Conservation (phyloP, 2,888 invertebrate genomes). For the Hartigia nigra region DNA sequence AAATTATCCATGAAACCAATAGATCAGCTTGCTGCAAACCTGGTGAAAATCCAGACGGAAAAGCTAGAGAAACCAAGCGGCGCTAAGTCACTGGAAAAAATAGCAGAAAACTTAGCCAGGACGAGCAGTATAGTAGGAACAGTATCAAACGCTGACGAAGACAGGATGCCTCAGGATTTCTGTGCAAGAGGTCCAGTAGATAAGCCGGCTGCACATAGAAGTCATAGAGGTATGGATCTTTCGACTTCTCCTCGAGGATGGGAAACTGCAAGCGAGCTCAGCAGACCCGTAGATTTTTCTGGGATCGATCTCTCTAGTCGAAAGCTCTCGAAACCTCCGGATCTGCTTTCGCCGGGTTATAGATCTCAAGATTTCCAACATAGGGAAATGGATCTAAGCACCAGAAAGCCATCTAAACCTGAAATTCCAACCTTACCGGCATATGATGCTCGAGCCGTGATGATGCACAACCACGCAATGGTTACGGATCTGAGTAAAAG, state of each 20-base stretch:
- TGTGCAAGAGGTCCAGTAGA: conserved; percentile 33
- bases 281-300: conserved; percentile 57
- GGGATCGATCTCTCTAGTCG: conserved; percentile 62
- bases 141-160: conserved; percentile 25
- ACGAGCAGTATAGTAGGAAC: conserved; percentile 36
- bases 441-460: conserved; percentile 55
- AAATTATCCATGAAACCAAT: conserved; percentile 59
- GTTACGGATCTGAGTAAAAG: conserved; percentile 61
- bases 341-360: conserved; percentile 39
- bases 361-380: conserved; percentile 55
- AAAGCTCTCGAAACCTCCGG: conserved; percentile 44
- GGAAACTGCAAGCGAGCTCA: conserved; percentile 50
- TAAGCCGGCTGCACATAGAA: conserved; percentile 22
- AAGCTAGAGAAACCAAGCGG: conserved; percentile 52
- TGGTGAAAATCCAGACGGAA: conserved; percentile 56
- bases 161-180: conserved; percentile 46
- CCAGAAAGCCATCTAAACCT: conserved; percentile 49
- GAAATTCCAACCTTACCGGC: conserved; percentile 41
- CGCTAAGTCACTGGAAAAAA: conserved; percentile 59
- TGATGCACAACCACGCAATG: conserved; percentile 59
- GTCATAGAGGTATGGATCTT: conserved; percentile 56
- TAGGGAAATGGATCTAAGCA: conserved; percentile 61
- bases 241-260: conserved; percentile 56
- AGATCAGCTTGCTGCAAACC: conserved; percentile 59
- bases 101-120: conserved; percentile 61